Conservation (phyloP, 2,113 vertebrate genomes). For the Meriones unguiculatus region DNA sequence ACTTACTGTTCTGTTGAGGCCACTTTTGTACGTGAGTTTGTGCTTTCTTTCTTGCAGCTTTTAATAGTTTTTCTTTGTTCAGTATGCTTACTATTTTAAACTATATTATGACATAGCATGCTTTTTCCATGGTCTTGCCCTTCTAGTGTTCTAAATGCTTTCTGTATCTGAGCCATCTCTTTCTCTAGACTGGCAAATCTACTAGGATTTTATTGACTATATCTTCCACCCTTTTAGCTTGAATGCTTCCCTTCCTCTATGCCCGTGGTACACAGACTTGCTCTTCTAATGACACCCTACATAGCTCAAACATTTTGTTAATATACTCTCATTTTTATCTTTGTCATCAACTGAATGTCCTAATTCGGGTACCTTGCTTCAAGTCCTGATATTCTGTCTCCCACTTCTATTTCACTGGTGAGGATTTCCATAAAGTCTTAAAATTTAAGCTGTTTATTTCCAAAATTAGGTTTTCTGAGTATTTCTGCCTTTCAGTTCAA, state of each 20-base stretch:
- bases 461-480: neutral
- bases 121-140: neutral
- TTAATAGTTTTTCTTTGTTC: neutral
- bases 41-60: neutral
- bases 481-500: neutral
- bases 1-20: neutral
- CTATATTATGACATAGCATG: neutral
- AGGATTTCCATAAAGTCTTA: neutral
- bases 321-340: neutral
- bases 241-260: neutral
- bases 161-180: neutral
- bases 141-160: neutral
- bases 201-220: neutral
- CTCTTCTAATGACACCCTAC: neutral
- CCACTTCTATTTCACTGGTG: no score
- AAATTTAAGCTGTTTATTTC: neutral
- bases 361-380: neutral
- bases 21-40: neutral
- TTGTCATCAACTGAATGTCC: neutral
- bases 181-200: neutral
- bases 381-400: neutral
- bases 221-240: neutral
- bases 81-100: neutral
- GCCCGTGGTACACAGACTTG: neutral
- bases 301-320: neutral